These are phyloP conservation scores for Stegophylla sp. DNA, from an alignment of 2,888 invertebrate species.

Conservation along the genomic window DNA sequence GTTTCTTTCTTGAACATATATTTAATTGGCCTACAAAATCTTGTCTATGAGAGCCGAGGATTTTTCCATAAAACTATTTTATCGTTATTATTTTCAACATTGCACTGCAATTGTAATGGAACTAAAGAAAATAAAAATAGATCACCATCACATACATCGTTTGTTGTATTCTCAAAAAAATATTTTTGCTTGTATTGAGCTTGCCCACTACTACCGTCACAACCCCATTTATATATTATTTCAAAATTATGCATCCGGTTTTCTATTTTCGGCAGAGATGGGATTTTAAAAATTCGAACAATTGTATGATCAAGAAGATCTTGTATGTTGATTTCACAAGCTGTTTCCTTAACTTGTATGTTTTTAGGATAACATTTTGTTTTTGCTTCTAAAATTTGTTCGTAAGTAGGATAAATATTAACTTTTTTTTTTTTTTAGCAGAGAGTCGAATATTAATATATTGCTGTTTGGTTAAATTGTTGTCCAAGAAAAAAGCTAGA, in stretches of 20 bases:
- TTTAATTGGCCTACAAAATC: conserved; percentile 39
- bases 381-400: no score
- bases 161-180: neutral
- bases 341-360: conserved; percentile 7
- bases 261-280: conserved; percentile 10
- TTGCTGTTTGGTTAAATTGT: conserved; percentile 16
- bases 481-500: conserved; percentile 8
- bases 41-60: conserved; percentile 7
- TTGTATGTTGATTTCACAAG: conserved; percentile 10
- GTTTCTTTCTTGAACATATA: conserved; percentile 7
- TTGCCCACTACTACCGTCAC: no score
- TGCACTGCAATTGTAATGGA: conserved; percentile 8
- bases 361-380: no score
- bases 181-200: no score
- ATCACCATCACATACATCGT: neutral
- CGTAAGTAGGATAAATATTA: no score
- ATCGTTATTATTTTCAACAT: neutral
- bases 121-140: conserved; percentile 2
- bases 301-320: neutral
- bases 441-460: conserved; percentile 2
- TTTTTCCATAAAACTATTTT: conserved; percentile 13
- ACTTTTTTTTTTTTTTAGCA: no score
- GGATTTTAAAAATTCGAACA: conserved; percentile 7
- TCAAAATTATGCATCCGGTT: conserved; percentile 4
- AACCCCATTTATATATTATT: no score